A percentile compares a stretch with the other conserved stretches of the same genome.
phyloP scores from a whole-genome alignment of 1,140 invertebrate species.

The Polypedilum vanderplanki region DNA sequence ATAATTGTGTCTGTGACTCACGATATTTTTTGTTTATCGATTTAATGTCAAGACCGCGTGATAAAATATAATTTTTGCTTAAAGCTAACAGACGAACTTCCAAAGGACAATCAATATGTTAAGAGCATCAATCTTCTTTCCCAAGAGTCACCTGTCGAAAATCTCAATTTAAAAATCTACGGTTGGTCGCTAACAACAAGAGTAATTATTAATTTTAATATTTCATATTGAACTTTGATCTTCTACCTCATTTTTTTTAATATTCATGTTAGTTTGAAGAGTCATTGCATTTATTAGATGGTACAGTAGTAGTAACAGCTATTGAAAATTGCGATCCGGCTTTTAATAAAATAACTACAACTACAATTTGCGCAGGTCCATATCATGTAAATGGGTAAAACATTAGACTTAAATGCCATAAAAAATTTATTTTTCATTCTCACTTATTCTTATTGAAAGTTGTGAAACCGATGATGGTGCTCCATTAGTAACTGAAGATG shows the following conservation, averaged over 20 bases:
- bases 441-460: neutral
- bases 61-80: neutral
- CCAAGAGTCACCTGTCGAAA: neutral
- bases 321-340: neutral
- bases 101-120: neutral
- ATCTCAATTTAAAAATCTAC: neutral
- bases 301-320: neutral
- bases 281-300: neutral
- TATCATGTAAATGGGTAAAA: conserved; percentile 8
- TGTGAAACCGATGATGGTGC: neutral
- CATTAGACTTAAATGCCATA: neutral
- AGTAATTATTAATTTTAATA: too few relatives aligned
- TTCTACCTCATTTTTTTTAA: neutral
- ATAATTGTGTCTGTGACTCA: neutral
- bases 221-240: too few relatives aligned
- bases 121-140: neutral
- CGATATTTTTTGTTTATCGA: neutral
- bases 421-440: neutral
- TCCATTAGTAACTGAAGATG: neutral
- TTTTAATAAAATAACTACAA: neutral
- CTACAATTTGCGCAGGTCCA: neutral
- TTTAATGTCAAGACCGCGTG: neutral
- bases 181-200: neutral
- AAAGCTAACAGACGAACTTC: neutral
- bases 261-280: neutral